These are phyloP conservation scores for Erebia palarica DNA, from an alignment of 2,888 invertebrate genomes.

Conservation along the genomic window DNA sequence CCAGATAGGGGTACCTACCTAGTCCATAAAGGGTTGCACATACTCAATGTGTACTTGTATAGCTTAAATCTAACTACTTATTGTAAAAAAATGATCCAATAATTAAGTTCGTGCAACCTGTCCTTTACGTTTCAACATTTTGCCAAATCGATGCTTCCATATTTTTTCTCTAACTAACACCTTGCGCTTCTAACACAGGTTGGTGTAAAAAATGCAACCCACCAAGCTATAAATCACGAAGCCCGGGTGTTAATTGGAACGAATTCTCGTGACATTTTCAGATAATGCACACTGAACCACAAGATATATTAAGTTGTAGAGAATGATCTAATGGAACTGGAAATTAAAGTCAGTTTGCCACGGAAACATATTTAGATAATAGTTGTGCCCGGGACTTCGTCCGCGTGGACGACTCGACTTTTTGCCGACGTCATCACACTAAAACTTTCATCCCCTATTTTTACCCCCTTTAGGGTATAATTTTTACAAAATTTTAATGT, in stretches of 20 bases:
- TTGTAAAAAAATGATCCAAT: background rate
- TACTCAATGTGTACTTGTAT: too few relatives aligned
- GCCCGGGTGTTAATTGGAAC: slow-evolving; percentile 77
- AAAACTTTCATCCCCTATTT: too few relatives aligned
- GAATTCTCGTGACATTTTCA: slow-evolving; percentile 63
- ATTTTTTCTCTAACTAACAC: slow-evolving; percentile 65
- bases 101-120: background rate
- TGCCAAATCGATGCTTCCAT: slow-evolving; percentile 26
- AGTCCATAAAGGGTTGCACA: too few relatives aligned
- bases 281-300: slow-evolving; percentile 52
- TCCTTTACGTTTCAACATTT: background rate
- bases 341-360: slow-evolving; percentile 6
- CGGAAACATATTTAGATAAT: background rate
- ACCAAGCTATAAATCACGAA: slow-evolving; percentile 69
- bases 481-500: too few relatives aligned
- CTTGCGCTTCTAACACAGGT: slow-evolving; percentile 60
- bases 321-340: background rate
- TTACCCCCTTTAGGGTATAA: too few relatives aligned
- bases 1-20: too few relatives aligned
- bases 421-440: too few relatives aligned
- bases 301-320: background rate
- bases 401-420: too few relatives aligned
- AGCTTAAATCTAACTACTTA: background rate
- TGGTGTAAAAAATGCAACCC: slow-evolving; percentile 62
- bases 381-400: too few relatives aligned